phyloP scores from a whole-genome alignment of 2,797 vertebrate species.

The Malacoctenus gilli region DNA sequence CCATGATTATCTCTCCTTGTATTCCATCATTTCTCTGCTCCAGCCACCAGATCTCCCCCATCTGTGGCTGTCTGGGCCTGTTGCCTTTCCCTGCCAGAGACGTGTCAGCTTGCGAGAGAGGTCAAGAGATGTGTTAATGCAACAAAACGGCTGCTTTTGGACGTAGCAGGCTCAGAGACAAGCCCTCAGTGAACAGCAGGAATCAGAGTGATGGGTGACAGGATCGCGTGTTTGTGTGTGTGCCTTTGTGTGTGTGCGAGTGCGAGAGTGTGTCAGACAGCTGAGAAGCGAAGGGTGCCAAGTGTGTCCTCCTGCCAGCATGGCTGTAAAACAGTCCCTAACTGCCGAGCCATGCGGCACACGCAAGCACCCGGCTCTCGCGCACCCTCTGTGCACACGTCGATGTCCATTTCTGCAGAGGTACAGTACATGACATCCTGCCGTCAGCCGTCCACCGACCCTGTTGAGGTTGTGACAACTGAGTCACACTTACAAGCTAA shows the following conservation, averaged over 20 bases:
- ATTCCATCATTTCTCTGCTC: not conserved
- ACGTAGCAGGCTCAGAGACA: constrained; percentile 34
- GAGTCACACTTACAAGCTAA: constrained; percentile 26
- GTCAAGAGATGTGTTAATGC: constrained; percentile 49
- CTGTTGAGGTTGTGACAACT: constrained; percentile 33
- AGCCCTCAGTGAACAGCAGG: constrained; percentile 26
- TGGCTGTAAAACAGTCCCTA: constrained; percentile 31
- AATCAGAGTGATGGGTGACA: constrained; percentile 52
- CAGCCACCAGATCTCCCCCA: not conserved
- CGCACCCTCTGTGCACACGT: constrained; percentile 1
- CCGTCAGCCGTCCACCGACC: constrained; percentile 37
- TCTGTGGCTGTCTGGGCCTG: constrained; percentile 7
- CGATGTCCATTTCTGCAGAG: constrained; percentile 35
- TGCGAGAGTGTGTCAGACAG: constrained; percentile 30
- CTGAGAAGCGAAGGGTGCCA: constrained; percentile 47
- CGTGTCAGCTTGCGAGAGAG: constrained; percentile 29
- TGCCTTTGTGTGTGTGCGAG: not conserved
- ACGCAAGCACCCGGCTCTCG: constrained; percentile 10
- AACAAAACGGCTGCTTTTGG: constrained; percentile 46
- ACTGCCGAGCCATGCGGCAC: constrained; percentile 15
- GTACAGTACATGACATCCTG: constrained; percentile 22
- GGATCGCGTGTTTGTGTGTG: constrained; percentile 5
- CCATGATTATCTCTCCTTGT: not conserved
- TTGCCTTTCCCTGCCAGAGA: constrained; percentile 20
- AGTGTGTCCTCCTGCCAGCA: constrained; percentile 35